Evolutionary conservation across 2,797 vertebrate species (phyloP), one percentile per base, ranked within the genome.

Genomic region (Phalanger gymnotis): DNA sequence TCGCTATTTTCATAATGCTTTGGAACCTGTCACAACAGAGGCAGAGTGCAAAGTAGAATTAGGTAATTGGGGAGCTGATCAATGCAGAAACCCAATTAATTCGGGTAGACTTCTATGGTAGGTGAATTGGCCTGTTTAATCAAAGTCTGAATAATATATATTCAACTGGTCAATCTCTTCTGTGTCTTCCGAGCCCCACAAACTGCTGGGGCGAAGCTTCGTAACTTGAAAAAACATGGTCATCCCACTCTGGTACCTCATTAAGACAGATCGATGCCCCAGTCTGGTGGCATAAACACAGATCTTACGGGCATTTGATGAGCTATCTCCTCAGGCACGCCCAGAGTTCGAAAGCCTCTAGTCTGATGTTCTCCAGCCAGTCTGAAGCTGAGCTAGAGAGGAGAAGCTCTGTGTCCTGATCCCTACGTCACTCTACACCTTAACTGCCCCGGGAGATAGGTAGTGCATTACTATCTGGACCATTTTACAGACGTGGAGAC

Each of bases 61-160:
- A 81, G 53, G 90, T 90, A 40, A 92, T 55, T 55, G 13, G 25
- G n/a, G 28, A 95, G 54, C 40, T 66, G 54, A 90, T 89, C 56
- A 66, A 95, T 93, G 61, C 90, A 90, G 58, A 55, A 92, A 58
- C 55, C 40, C 1, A 92, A 90, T 94, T 90, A 95, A 66, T 94
- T 95, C 58, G 92, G 52, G 54, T 92, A 55, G 55, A 19, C 52
- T 53, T 92, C 90, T 19, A 22, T 53, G 54, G 93, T 93, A 57
- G 90, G 14, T 57, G 54, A 93, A 57, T 93, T 81, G 53, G 16
- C n/a, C 54, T 73, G 90, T 57, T 92, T 94, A 94, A 90, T 92
- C 40, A 94, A 47, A 54, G 73, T 66, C 22, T 91, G n/a, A 27
- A 54, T 31, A 51, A 91, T 54, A 57, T 12, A 11, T 54, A 47